Conservation (phyloP, 2,797 vertebrate genomes). For the Meriones psammophilus region DNA sequence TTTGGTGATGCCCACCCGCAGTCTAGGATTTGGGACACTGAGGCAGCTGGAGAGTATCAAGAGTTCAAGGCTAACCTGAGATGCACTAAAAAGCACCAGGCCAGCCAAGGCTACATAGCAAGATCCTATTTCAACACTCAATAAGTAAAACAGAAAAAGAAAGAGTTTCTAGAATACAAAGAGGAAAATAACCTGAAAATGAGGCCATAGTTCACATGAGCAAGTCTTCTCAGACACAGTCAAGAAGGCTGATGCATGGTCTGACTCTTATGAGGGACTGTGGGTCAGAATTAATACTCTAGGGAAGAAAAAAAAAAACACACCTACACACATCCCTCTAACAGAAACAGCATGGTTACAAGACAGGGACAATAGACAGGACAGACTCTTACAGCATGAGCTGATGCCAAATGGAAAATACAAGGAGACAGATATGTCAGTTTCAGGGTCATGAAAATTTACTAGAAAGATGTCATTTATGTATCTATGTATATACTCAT, state of each 20-base stretch:
- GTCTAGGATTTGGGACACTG: neutral
- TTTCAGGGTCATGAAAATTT: neutral
- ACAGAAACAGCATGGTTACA: neutral
- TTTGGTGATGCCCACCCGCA: neutral
- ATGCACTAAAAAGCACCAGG: neutral
- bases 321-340: neutral
- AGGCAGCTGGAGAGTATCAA: neutral
- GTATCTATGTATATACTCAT: neutral
- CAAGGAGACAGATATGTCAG: neutral
- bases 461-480: neutral
- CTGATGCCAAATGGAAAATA: too few species aligned
- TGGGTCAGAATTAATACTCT: neutral
- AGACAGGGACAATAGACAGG: neutral
- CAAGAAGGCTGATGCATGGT: neutral
- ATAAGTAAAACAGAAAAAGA: neutral
- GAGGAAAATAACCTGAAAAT: neutral
- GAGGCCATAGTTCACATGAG: too few species aligned
- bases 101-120: neutral
- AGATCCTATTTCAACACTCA: neutral
- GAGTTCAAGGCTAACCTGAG: neutral
- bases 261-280: neutral
- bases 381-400: rapidly evolving
- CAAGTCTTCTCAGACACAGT: neutral
- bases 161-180: neutral
- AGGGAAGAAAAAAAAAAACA: neutral